A percentile compares a stretch with the other conserved stretches of the same genome.
Evolutionary conservation across 1,140 invertebrate species (phyloP).

Genomic region (Calephelis virginiensis): DNA sequence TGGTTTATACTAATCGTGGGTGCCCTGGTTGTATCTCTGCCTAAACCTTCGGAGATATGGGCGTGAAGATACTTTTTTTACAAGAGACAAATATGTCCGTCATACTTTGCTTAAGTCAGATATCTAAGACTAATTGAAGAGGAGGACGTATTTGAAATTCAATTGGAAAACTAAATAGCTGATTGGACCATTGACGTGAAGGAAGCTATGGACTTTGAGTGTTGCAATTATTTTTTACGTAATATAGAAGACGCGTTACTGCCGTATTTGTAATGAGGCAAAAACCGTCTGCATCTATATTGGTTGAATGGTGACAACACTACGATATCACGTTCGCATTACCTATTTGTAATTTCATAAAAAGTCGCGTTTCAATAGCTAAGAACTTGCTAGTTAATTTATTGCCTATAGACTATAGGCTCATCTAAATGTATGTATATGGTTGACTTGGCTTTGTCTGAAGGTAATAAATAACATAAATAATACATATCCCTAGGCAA

Average conservation of each 20-base stretch:
- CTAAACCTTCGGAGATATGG: no score
- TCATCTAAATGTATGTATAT: no score
- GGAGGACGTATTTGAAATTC: constrained; percentile 2
- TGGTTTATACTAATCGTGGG: no score
- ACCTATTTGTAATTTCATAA: background rate
- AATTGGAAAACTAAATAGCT: constrained; percentile 2
- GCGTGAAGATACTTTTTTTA: no score
- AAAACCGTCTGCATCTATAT: constrained; percentile 9
- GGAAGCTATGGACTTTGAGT: background rate
- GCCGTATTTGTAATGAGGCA: constrained; percentile 3
- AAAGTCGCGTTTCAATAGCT: background rate
- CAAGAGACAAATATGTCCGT: no score
- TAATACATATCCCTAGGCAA: no score
- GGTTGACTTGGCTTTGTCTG: no score
- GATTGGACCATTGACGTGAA: background rate
- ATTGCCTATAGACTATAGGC: background rate
- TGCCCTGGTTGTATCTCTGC: no score
- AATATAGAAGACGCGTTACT: background rate
- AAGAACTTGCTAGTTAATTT: background rate
- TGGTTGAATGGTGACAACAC: constrained; percentile 1
- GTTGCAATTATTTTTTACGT: constrained; percentile 3
- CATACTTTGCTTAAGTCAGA: no score
- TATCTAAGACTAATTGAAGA: background rate
- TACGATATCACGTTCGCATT: background rate
- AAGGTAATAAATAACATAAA: no score